Evolutionary conservation across 2,888 invertebrate genomes (phyloP), one percentile per base, ranked within the genome.

Genomic region (Nowickia ferox): DNA sequence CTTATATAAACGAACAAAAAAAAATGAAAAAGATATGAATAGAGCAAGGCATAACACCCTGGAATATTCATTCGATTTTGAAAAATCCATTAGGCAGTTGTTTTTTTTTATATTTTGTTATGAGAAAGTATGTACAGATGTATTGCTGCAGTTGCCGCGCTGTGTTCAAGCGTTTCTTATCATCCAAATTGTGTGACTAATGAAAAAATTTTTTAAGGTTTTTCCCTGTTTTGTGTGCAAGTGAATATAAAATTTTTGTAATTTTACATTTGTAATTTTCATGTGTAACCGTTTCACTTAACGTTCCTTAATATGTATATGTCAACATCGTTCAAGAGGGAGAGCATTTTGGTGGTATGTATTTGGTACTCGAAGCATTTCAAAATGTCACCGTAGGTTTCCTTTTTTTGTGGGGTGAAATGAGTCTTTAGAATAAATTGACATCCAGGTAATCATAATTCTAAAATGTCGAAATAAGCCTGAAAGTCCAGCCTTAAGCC

Each of bases 161-260:
- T 11, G 2, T 51, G 69, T 72, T 75, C 44, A 57, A 76, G 71
- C 65, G 59, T 76, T 71, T 19, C 69, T 84, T 84, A 80, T 84
- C 75, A 80, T 65, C 48, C 30, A 53, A 72, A 40, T 77, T 81
- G 84, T 84, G 84, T 84, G 84, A 84, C 84, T 84, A 84, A 81
- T 77, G 84, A 77, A 61, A 77, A 61, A 68, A 84, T 84, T 84
- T 72, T 80, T 57, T 69, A 80, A 79, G 72, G 77, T 48, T 22
- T 48, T 75, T 68, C 11, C 11, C 65, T 55, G 15, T 65, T 55
- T 57, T 51, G 44, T 13, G 9, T 46, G 19, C 10, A 42, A 53
- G 30, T 38, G 76, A 71, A 69, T 65, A 65, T 75, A 65, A 46
- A 42, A 59, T 65, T 65, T 76, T 9, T 46, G 40, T 57, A 57